Percentiles rank a stretch among this genome's conserved stretches.
phyloP scores from a whole-genome alignment of 2,113 vertebrate species.

The Erythrocercus mccallii region DNA sequence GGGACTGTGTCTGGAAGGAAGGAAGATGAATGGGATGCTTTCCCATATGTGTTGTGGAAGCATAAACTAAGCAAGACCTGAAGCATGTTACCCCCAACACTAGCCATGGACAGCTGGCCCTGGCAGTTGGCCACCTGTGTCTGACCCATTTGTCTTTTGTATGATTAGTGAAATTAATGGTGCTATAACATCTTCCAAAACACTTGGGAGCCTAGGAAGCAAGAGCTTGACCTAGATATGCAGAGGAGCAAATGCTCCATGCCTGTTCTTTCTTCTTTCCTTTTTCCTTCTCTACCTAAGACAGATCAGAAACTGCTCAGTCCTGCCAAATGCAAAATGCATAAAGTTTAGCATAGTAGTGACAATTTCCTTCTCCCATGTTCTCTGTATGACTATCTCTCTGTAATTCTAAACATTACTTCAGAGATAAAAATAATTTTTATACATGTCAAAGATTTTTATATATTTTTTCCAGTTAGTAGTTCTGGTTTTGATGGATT shows the following conservation, averaged over 20 bases:
- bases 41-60: neutral
- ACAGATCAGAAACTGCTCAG: neutral
- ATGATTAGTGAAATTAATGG: slow-evolving; percentile 23
- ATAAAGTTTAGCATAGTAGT: neutral
- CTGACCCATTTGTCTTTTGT: neutral
- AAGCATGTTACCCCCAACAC: neutral
- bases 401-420: neutral
- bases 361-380: neutral
- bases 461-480: neutral
- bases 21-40: neutral
- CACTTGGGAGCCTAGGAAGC: neutral
- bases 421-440: neutral
- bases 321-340: neutral
- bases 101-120: neutral
- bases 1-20: neutral
- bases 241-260: neutral
- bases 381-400: neutral
- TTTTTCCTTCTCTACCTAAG: neutral
- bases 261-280: neutral
- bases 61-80: neutral
- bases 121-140: neutral
- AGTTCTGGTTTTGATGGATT: neutral
- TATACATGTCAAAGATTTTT: neutral
- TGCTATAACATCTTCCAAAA: neutral
- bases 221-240: neutral